These are phyloP conservation scores for Neosilurus hyrtlii DNA, from an alignment of 2,797 vertebrate species.

Conservation along the genomic window DNA sequence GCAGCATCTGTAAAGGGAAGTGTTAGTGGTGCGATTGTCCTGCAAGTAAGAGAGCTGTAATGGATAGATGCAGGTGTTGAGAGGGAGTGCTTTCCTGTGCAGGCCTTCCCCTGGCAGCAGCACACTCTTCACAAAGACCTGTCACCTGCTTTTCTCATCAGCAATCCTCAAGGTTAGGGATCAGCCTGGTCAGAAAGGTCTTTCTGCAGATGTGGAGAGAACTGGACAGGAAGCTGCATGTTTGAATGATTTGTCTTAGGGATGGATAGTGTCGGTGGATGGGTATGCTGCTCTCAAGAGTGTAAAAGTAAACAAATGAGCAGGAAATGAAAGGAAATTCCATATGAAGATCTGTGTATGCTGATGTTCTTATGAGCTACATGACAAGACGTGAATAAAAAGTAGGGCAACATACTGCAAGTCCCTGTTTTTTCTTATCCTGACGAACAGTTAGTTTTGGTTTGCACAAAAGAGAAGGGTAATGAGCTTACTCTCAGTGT, in stretches of 20 bases:
- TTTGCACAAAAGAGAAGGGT: background rate
- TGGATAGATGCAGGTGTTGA: slow-evolving; percentile 63
- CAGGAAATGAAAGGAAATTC: background rate
- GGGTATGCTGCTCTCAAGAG: slow-evolving; percentile 13
- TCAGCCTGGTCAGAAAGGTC: slow-evolving; percentile 42
- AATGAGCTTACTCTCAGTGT: too few relatives aligned
- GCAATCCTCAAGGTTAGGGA: slow-evolving; percentile 51
- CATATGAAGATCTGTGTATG: slow-evolving; percentile 3
- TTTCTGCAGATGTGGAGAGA: slow-evolving; percentile 49
- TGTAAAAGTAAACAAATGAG: slow-evolving; percentile 10
- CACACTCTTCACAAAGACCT: slow-evolving; percentile 55
- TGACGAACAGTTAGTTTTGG: background rate
- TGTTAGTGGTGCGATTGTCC: slow-evolving; percentile 40
- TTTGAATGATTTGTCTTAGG: slow-evolving; percentile 32
- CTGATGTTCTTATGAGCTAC: background rate
- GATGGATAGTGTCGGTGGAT: slow-evolving; percentile 14
- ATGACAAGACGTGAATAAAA: background rate
- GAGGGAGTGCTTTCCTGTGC: slow-evolving; percentile 64
- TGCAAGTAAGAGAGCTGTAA: slow-evolving; percentile 57
- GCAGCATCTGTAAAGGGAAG: slow-evolving; percentile 47
- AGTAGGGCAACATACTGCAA: background rate
- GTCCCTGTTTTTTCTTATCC: background rate
- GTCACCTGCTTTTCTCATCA: slow-evolving; percentile 59
- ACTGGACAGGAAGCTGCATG: slow-evolving; percentile 42
- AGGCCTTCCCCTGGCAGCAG: slow-evolving; percentile 56